These are phyloP conservation scores for Procambarus virginalis DNA, from an alignment of 1,140 invertebrate genomes.

Conservation along the genomic window DNA sequence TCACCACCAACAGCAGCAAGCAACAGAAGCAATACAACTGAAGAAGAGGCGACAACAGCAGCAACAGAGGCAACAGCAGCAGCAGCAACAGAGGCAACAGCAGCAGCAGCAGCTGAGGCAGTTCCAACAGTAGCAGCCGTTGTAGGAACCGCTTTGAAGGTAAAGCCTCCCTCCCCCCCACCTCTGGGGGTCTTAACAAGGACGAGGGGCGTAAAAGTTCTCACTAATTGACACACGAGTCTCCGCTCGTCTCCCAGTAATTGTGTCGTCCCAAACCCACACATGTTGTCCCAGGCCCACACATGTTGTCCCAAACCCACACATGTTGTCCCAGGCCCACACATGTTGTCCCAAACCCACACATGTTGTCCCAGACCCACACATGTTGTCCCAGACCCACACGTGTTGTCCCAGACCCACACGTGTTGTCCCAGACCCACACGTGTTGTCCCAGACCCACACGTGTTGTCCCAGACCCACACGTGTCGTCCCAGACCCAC, in stretches of 20 bases:
- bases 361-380: too few species aligned
- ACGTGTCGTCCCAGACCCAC: too few species aligned
- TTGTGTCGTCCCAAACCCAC: background rate
- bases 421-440: too few species aligned
- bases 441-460: too few species aligned
- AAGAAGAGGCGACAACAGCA: background rate
- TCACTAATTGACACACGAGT: conserved; percentile 6
- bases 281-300: too few species aligned
- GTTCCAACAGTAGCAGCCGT: background rate
- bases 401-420: too few species aligned
- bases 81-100: background rate
- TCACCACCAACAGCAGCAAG: background rate
- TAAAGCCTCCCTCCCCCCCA: background rate
- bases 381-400: too few species aligned
- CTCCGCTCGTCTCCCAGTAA: background rate
- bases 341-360: too few species aligned
- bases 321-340: too few species aligned
- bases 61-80: too few species aligned
- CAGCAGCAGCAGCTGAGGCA: background rate
- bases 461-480: too few species aligned
- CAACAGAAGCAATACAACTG: background rate
- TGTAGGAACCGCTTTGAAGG: background rate
- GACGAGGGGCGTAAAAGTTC: background rate
- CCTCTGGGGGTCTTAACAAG: background rate
- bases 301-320: too few species aligned